phyloP scores from a whole-genome alignment of 1,140 invertebrate species.

The silkworm (Bombyx mori) region DNA sequence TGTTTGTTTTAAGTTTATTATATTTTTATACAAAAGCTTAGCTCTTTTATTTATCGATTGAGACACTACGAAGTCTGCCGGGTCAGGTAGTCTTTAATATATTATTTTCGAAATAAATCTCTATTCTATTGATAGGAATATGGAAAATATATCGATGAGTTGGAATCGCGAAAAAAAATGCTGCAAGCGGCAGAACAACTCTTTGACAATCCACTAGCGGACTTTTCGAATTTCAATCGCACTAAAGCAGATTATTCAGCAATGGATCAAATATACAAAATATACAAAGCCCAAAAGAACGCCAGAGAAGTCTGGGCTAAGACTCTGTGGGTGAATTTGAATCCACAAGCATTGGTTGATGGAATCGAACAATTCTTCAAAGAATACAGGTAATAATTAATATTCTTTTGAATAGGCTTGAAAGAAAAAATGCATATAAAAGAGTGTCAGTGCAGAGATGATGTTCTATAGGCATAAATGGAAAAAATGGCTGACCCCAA shows the following conservation, averaged over 20 bases:
- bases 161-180: conserved; percentile 78
- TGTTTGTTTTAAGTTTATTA: too few species aligned
- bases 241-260: conserved; percentile 81
- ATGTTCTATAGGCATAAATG: too few species aligned
- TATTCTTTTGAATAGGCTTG: not conserved
- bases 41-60: too few species aligned
- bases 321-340: conserved; percentile 89
- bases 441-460: too few species aligned
- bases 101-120: not conserved
- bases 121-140: conserved; percentile 71
- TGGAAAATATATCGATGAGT: conserved; percentile 74
- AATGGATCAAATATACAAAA: conserved; percentile 81
- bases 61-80: too few species aligned
- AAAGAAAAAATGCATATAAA: too few species aligned
- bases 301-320: conserved; percentile 86
- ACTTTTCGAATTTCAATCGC: conserved; percentile 83
- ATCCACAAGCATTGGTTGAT: conserved; percentile 85
- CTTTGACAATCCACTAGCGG: conserved; percentile 86
- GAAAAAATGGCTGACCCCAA: too few species aligned
- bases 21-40: too few species aligned
- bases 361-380: conserved; percentile 90
- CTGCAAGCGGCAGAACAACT: conserved; percentile 85
- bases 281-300: conserved; percentile 85
- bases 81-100: not conserved
- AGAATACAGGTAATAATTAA: conserved; percentile 74